Percentiles rank a stretch among this genome's conserved stretches.
Evolutionary conservation across 2,888 invertebrate species (phyloP).

Genomic region (Caenorhabditis macrosperma): DNA sequence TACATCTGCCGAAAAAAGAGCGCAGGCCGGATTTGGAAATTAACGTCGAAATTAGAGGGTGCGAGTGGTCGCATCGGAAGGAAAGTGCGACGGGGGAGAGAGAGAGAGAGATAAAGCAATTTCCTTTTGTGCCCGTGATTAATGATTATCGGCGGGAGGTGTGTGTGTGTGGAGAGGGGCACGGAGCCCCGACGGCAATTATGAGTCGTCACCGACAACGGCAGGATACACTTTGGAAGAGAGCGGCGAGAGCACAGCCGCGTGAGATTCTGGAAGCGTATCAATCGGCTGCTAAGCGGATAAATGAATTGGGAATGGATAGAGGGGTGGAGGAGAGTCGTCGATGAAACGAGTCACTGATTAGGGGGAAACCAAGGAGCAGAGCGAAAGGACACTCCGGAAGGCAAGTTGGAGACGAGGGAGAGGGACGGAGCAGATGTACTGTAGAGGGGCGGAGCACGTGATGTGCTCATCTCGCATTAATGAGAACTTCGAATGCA

Average conservation of each 20-base stretch:
- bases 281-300: conserved; percentile 16
- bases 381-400: background rate
- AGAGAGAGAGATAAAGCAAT: conserved; percentile 27
- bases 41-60: conserved; percentile 22
- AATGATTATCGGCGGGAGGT: conserved; percentile 20
- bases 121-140: conserved; percentile 43
- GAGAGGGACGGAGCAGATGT: conserved; percentile 6
- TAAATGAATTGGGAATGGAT: conserved; percentile 15
- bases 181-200: conserved; percentile 6
- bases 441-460: background rate
- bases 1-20: background rate
- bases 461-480: background rate
- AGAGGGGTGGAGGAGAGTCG: background rate
- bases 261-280: conserved; percentile 19
- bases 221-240: background rate
- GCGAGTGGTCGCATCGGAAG: background rate
- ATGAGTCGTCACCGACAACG: background rate
- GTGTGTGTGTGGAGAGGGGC: too few species aligned
- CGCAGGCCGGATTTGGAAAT: conserved; percentile 13
- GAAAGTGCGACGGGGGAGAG: background rate
- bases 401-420: background rate
- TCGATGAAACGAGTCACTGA: conserved; percentile 30
- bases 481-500: background rate
- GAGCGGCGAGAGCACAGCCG: background rate
- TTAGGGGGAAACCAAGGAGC: too few species aligned